A percentile compares a stretch with the other conserved stretches of the same genome.
Conservation (phyloP, 2,888 invertebrate genomes). For the Heliconius cydno region DNA sequence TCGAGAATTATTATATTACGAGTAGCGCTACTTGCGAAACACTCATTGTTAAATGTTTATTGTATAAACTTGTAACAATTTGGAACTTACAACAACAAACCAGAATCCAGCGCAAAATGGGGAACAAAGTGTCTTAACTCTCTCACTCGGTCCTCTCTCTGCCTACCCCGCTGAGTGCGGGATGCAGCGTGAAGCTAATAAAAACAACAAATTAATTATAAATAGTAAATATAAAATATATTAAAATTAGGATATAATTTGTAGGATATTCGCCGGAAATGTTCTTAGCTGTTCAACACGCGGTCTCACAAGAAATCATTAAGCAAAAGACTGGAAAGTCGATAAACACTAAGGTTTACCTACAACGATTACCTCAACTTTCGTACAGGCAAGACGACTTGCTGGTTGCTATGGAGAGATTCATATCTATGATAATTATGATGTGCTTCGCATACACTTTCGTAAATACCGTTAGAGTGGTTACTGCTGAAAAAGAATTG, state of each 20-base stretch:
- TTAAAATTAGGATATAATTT: not conserved
- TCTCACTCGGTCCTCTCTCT: no score
- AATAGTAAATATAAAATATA: no score
- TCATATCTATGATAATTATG: conserved; percentile 91
- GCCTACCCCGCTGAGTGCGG: no score
- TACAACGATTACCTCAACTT: conserved; percentile 89
- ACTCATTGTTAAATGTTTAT: not conserved
- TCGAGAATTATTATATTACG: not conserved
- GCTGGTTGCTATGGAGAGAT: conserved; percentile 85
- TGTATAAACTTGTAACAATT: not conserved
- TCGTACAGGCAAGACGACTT: conserved; percentile 88
- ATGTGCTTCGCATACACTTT: conserved; percentile 92
- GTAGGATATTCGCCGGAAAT: conserved; percentile 77
- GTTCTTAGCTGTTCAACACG: conserved; percentile 75
- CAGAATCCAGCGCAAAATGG: no score
- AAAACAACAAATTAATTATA: no score
- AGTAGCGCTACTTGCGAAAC: not conserved
- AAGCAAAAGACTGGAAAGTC: conserved; percentile 67
- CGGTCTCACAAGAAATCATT: conserved; percentile 73
- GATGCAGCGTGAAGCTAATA: no score
- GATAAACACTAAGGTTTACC: conserved; percentile 70
- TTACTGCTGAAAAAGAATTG: conserved; percentile 90
- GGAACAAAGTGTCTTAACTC: no score
- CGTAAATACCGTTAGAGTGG: conserved; percentile 89
- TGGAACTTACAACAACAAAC: conserved; percentile 56